Percentiles rank a stretch among this genome's conserved stretches.
These are phyloP conservation scores for Micromussa lordhowensis DNA, from an alignment of 92 coral and sea anemone species.

Conservation along the genomic window DNA sequence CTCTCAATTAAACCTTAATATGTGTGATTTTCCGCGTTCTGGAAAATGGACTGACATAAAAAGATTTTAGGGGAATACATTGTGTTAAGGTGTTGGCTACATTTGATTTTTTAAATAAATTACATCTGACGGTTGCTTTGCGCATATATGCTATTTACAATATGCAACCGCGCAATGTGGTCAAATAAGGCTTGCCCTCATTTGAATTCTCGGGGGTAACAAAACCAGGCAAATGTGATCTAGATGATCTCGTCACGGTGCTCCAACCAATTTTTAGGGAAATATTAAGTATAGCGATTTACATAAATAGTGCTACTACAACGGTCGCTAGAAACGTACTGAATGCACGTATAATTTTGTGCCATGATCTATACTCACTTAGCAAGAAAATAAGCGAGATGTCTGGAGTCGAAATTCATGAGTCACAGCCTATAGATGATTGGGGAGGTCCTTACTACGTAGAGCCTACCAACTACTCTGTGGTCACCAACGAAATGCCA, in stretches of 20 bases:
- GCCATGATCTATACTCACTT: not conserved
- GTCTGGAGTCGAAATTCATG: constrained; percentile 19
- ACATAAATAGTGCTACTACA: not conserved
- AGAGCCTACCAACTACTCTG: constrained; percentile 17
- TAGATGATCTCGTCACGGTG: no score
- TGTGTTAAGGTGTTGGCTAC: not conserved
- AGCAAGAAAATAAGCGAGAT: not conserved
- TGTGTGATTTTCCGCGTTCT: no score
- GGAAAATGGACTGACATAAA: not conserved
- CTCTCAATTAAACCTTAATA: not conserved
- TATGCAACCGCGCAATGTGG: not conserved
- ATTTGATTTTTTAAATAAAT: not conserved
- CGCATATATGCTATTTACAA: not conserved
- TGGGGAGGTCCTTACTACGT: constrained; percentile 40
- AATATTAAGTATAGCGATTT: not conserved
- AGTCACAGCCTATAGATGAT: constrained; percentile 17
- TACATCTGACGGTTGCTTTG: not conserved
- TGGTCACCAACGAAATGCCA: constrained; percentile 49
- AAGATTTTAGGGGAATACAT: not conserved
- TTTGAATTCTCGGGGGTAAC: no score
- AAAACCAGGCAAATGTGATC: no score
- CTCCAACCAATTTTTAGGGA: no score
- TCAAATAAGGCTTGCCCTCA: not conserved
- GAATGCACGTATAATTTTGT: not conserved
- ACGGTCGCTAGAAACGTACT: not conserved